Percentiles rank a stretch among this genome's conserved stretches.
Evolutionary conservation across 2,888 invertebrate species (phyloP).

Genomic region (Drosophila infuscata): DNA sequence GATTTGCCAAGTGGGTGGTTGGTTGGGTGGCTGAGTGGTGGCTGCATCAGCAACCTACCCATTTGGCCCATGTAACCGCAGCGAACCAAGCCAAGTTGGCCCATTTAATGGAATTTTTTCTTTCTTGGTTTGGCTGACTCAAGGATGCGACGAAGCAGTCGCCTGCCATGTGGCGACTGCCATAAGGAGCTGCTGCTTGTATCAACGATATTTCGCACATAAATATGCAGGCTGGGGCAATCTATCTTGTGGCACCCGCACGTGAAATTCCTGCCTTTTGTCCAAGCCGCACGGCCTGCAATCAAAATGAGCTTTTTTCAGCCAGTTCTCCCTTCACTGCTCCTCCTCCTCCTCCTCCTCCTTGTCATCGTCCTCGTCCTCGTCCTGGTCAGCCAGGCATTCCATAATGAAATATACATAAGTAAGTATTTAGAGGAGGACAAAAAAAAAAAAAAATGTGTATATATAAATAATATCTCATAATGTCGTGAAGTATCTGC

Average conservation of each 20-base stretch:
- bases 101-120: conserved; percentile 46
- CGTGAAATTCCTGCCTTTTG: conserved; percentile 73
- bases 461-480: conserved; percentile 79
- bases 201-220: conserved; percentile 80
- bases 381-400: conserved; percentile 30
- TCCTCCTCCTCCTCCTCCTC: not conserved
- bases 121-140: conserved; percentile 10
- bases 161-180: conserved; percentile 55
- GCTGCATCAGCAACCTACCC: conserved; percentile 35
- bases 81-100: conserved; percentile 37
- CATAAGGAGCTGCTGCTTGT: conserved; percentile 55
- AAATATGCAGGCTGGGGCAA: conserved; percentile 75
- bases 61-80: conserved; percentile 38
- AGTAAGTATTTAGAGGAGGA: conserved; percentile 62
- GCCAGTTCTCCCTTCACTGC: conserved; percentile 24
- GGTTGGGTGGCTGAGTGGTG: conserved; percentile 15
- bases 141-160: conserved; percentile 37
- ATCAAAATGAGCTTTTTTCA: conserved; percentile 63
- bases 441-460: conserved; percentile 21
- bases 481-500: conserved; percentile 79
- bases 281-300: conserved; percentile 44
- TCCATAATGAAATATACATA: conserved; percentile 78
- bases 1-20: conserved; percentile 33
- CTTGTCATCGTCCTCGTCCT: not conserved
- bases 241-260: conserved; percentile 79